Conservation (phyloP, 2,888 invertebrate species). For the Macrosoma leucophasiata region DNA sequence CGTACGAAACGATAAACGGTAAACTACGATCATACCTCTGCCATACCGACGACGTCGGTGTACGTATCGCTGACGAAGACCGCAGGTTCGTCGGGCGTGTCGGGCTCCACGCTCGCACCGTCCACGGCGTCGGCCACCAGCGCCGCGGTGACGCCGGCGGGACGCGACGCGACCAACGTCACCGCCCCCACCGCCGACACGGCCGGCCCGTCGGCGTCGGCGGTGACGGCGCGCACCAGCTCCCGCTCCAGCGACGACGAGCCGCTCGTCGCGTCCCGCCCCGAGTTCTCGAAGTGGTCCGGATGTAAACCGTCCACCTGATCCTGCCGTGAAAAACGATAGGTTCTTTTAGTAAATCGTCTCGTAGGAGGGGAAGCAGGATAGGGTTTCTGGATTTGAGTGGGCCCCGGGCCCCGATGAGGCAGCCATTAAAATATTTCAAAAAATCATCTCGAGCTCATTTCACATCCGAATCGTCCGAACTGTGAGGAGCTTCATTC, state of each 20-base stretch:
- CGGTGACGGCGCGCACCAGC: constrained; percentile 31
- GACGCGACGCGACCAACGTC: constrained; percentile 16
- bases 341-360: background rate
- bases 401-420: no score
- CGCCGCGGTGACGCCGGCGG: constrained; percentile 10
- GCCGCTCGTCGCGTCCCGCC: constrained; percentile 38
- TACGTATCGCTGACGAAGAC: constrained; percentile 54
- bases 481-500: no score
- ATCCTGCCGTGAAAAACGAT: no score
- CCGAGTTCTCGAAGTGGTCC: constrained; percentile 50
- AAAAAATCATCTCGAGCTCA: no score
- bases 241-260: constrained; percentile 64
- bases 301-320: constrained; percentile 59
- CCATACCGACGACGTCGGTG: constrained; percentile 48
- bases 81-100: constrained; percentile 53
- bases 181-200: constrained; percentile 11
- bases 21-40: no score
- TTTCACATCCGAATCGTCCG: no score
- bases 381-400: no score
- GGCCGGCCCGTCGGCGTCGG: constrained; percentile 19
- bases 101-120: constrained; percentile 29
- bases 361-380: no score
- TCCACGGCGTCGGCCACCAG: constrained; percentile 7
- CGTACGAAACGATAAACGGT: no score
- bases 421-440: no score